A percentile compares a stretch with the other conserved stretches of the same genome.
Conservation (phyloP, 2,797 vertebrate species). For the Synaphobranchus kaupii region DNA sequence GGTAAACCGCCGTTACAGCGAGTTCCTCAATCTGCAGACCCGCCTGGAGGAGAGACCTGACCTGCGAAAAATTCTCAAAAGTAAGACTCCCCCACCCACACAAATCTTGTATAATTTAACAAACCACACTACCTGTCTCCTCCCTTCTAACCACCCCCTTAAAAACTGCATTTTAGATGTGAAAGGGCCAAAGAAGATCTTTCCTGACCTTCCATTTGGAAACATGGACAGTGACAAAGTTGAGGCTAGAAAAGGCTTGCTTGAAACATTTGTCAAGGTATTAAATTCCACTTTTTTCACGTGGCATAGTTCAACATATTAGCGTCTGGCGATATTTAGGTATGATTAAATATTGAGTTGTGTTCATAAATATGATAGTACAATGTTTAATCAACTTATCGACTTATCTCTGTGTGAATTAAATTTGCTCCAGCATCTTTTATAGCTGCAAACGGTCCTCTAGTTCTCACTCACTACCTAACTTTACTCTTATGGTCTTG, state of each 20-base stretch:
- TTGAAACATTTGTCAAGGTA: conserved; percentile 94
- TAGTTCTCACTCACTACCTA: too few relatives aligned
- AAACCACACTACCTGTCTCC: neutral
- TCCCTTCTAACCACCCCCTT: neutral
- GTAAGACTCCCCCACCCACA: conserved; percentile 60
- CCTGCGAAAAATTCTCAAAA: conserved; percentile 91
- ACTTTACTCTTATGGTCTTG: too few relatives aligned
- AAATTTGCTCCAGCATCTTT: too few relatives aligned
- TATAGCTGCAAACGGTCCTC: too few relatives aligned
- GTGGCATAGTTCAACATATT: neutral
- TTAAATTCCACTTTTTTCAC: conserved; percentile 23
- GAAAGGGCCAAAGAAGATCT: conserved; percentile 97
- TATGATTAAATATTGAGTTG: neutral
- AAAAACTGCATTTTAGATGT: conserved; percentile 75
- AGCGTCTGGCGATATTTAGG: neutral
- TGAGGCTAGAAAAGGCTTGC: conserved; percentile 89
- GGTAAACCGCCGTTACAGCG: conserved; percentile 93
- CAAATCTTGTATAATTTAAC: too few relatives aligned
- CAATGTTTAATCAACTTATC: too few relatives aligned
- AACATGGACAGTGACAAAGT: conserved; percentile 99
- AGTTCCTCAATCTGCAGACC: conserved; percentile 95
- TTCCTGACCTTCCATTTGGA: conserved; percentile 96
- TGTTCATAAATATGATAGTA: too few relatives aligned
- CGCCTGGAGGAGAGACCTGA: conserved; percentile 89
- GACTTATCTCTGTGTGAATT: too few relatives aligned